Percentiles rank a stretch among this genome's conserved stretches.
phyloP scores from a whole-genome alignment of 2,797 vertebrate genomes.

The Sciaenops ocellatus region DNA sequence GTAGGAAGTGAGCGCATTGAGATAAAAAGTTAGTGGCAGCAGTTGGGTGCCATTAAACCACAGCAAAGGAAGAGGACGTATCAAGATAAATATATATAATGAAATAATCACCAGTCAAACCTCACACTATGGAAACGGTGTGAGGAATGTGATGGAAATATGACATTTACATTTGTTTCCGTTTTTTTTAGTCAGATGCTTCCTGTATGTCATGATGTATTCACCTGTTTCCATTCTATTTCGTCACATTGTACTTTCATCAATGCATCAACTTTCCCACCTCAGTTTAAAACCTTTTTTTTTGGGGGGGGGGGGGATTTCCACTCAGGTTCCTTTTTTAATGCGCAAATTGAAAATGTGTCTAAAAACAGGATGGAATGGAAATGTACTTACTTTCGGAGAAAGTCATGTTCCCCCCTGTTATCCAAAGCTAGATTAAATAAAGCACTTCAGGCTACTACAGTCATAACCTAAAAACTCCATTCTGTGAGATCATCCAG shows the following conservation, averaged over 20 bases:
- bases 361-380: background rate
- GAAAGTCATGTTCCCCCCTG: background rate
- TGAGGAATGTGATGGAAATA: background rate
- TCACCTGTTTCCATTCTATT: background rate
- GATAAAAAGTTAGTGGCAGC: background rate
- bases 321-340: background rate
- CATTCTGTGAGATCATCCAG: conserved; percentile 3
- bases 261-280: no score
- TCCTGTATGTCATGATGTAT: background rate
- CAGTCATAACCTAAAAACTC: conserved; percentile 1
- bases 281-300: no score
- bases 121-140: no score
- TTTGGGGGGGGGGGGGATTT: background rate
- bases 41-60: background rate
- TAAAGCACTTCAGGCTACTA: background rate
- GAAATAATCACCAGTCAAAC: background rate
- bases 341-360: background rate
- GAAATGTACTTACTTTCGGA: background rate
- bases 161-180: background rate
- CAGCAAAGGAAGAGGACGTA: no score
- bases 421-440: conserved; percentile 4
- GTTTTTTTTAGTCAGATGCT: background rate
- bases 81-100: background rate
- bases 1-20: background rate
- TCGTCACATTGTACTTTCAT: no score